These are phyloP conservation scores for Zelostemma sp. DNA, from an alignment of 1,140 invertebrate genomes.

Conservation along the genomic window DNA sequence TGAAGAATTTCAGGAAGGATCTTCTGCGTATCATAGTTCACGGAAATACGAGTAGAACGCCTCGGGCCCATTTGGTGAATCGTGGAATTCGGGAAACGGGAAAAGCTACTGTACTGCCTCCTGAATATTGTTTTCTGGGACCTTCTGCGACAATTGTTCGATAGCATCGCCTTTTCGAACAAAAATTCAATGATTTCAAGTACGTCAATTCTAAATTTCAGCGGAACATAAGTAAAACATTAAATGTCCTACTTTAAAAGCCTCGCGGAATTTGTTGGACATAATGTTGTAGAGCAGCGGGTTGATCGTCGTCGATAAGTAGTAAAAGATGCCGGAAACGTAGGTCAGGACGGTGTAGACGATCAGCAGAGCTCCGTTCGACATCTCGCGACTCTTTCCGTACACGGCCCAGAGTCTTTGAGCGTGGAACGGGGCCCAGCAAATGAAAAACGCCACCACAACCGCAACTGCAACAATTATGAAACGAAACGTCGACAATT, in stretches of 20 bases:
- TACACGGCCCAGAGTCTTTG: slow-evolving; percentile 85
- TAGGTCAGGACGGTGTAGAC: slow-evolving; percentile 78
- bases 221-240: no score
- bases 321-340: slow-evolving; percentile 79
- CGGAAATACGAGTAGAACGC: slow-evolving; percentile 53
- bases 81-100: slow-evolving; percentile 50
- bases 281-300: slow-evolving; percentile 89
- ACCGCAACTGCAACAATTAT: slow-evolving; percentile 83
- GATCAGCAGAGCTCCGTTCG: slow-evolving; percentile 58
- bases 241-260: slow-evolving; percentile 78
- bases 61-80: slow-evolving; percentile 27
- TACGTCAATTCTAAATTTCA: background rate
- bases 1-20: slow-evolving; percentile 17
- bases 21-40: slow-evolving; percentile 59
- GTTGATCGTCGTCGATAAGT: slow-evolving; percentile 83
- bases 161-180: slow-evolving; percentile 62
- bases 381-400: slow-evolving; percentile 58
- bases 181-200: slow-evolving; percentile 2
- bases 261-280: slow-evolving; percentile 88
- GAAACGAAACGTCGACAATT: no score
- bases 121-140: slow-evolving; percentile 42
- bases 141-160: slow-evolving; percentile 61
- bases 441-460: slow-evolving; percentile 93
- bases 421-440: slow-evolving; percentile 95
- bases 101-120: slow-evolving; percentile 59